phyloP scores from a whole-genome alignment of 2,797 vertebrate genomes.

The Sebastes baramenuke region DNA sequence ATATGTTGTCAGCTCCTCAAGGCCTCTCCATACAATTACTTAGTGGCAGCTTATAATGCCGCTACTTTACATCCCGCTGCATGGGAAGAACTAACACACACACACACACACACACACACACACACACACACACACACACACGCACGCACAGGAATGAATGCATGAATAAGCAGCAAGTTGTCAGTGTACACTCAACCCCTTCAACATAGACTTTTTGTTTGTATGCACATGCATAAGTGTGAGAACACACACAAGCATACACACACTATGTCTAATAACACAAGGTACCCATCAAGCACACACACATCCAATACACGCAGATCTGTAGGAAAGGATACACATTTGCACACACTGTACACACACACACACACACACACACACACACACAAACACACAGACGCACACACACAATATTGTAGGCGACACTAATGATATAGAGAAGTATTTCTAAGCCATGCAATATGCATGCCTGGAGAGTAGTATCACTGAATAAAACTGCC shows the following conservation, averaged over 20 bases:
- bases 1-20: conserved; percentile 61
- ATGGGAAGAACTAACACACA: not conserved
- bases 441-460: conserved; percentile 55
- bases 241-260: not conserved
- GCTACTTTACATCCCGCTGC: conserved; percentile 34
- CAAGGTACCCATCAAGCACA: not conserved
- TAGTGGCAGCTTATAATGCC: conserved; percentile 31
- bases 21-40: conserved; percentile 50
- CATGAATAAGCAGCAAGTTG: not conserved
- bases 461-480: conserved; percentile 48
- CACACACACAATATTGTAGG: not conserved
- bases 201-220: too few relatives aligned
- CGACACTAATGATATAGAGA: conserved; percentile 64
- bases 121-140: not conserved
- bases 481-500: conserved; percentile 28
- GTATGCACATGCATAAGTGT: not conserved
- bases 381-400: not conserved
- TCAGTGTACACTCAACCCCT: not conserved
- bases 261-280: not conserved
- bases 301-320: not conserved
- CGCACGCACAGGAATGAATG: not conserved
- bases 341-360: not conserved
- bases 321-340: not conserved
- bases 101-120: not conserved
- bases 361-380: not conserved